Percentiles rank a stretch among this genome's conserved stretches.
Conservation (phyloP, 2,113 vertebrate genomes). For the Neogobius melanostomus region DNA sequence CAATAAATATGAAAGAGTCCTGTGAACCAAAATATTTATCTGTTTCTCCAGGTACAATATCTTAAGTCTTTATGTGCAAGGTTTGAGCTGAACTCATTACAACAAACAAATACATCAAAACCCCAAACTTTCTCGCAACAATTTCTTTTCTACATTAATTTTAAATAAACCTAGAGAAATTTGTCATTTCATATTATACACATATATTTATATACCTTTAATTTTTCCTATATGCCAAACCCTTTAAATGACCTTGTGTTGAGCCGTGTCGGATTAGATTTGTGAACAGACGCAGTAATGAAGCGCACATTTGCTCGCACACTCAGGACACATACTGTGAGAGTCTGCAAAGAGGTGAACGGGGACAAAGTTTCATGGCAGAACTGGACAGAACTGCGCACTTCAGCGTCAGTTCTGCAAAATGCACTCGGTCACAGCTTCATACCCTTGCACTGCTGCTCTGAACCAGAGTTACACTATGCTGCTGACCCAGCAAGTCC, state of each 20-base stretch:
- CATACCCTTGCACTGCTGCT: constrained; percentile 42
- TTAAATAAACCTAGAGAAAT: constrained; percentile 80
- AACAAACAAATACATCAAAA: constrained; percentile 72
- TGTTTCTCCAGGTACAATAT: constrained; percentile 77
- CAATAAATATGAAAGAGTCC: constrained; percentile 80
- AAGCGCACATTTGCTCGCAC: constrained; percentile 32
- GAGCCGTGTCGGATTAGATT: constrained; percentile 37
- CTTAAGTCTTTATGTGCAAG: constrained; percentile 85
- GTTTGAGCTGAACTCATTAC: constrained; percentile 76
- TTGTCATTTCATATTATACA: constrained; percentile 76
- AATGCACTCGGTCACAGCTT: constrained; percentile 67
- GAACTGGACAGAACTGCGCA: neutral
- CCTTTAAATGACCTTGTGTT: constrained; percentile 43
- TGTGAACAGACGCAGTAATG: constrained; percentile 22
- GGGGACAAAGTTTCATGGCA: constrained; percentile 6
- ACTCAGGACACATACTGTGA: constrained; percentile 19
- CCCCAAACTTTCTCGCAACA: constrained; percentile 42
- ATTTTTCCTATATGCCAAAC: constrained; percentile 65
- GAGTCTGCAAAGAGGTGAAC: constrained; percentile 31
- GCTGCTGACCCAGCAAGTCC: constrained; percentile 3
- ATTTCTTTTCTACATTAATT: constrained; percentile 66
- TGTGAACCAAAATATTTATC: constrained; percentile 74
- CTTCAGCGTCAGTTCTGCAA: neutral
- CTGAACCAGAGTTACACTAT: constrained; percentile 7
- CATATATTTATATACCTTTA: constrained; percentile 74